These are phyloP conservation scores for Sclerodermus sp. DNA, from an alignment of 2,888 invertebrate species.

Conservation along the genomic window DNA sequence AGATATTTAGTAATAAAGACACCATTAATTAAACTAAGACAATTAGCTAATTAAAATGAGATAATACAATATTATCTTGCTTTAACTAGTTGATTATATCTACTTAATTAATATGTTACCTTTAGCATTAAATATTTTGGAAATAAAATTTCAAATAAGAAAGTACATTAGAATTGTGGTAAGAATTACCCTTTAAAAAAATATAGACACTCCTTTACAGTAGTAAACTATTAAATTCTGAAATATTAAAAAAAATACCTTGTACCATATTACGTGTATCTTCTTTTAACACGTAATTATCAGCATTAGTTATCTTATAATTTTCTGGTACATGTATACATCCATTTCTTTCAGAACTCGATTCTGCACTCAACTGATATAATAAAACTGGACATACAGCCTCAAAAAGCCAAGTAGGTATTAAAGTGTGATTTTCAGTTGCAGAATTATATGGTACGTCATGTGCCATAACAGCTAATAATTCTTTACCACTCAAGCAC, in stretches of 20 bases:
- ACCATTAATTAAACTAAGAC: no score
- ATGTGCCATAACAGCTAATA: constrained; percentile 42
- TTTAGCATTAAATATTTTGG: no score
- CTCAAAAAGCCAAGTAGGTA: constrained; percentile 55
- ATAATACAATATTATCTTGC: no score
- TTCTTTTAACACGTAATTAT: constrained; percentile 30
- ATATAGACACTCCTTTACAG: no score
- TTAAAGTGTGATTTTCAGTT: constrained; percentile 38
- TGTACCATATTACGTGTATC: constrained; percentile 45
- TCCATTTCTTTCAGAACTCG: constrained; percentile 61
- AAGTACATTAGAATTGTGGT: no score
- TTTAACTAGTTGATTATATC: no score
- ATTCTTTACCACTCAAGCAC: constrained; percentile 50
- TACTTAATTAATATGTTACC: no score
- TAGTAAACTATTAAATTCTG: no score
- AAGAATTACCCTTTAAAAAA: no score
- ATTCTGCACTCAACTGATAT: constrained; percentile 66
- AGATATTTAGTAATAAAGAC: constrained; percentile 1
- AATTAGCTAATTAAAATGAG: no score
- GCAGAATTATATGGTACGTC: constrained; percentile 33
- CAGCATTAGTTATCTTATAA: constrained; percentile 22
- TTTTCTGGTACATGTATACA: constrained; percentile 58
- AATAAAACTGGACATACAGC: constrained; percentile 70
- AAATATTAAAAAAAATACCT: constrained; percentile 31
- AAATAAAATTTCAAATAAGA: no score